phyloP scores from a whole-genome alignment of 2,113 vertebrate species.

The Eublepharis macularius region DNA sequence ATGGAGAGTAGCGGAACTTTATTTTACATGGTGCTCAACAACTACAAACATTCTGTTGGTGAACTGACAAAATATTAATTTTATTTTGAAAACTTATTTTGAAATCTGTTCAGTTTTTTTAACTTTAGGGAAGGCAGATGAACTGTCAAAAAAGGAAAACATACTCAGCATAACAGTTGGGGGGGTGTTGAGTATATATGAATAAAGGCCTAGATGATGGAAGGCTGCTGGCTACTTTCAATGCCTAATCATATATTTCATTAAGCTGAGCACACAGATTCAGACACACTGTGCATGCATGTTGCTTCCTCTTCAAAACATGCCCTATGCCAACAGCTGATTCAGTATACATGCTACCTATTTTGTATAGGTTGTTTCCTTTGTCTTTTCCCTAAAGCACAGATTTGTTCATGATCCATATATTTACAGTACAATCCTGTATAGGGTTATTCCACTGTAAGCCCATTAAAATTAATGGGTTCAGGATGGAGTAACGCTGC shows the following conservation, averaged over 20 bases:
- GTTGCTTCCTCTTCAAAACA: conserved; percentile 58
- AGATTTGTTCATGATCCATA: conserved; percentile 43
- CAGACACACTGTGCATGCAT: conserved; percentile 44
- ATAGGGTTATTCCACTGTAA: too few relatives aligned
- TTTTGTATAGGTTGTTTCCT: conserved; percentile 43
- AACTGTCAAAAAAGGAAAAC: conserved; percentile 34
- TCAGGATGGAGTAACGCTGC: too few relatives aligned
- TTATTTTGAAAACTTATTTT: conserved; percentile 21
- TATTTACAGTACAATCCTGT: conserved; percentile 8
- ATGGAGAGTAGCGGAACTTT: not conserved
- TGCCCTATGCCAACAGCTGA: conserved; percentile 62
- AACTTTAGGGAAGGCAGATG: conserved; percentile 11
- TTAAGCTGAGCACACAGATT: conserved; percentile 63
- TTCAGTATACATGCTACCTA: conserved; percentile 50
- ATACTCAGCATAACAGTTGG: conserved; percentile 13
- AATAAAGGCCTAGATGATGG: conserved; percentile 47
- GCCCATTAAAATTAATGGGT: too few relatives aligned
- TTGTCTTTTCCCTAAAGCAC: conserved; percentile 35
- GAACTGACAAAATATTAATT: conserved; percentile 20
- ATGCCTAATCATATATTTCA: conserved; percentile 59
- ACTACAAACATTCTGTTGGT: conserved; percentile 11
- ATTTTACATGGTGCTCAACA: not conserved
- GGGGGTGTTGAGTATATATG: conserved; percentile 18
- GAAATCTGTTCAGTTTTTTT: conserved; percentile 20
- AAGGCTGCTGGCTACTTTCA: conserved; percentile 53